phyloP scores from a whole-genome alignment of 2,113 vertebrate genomes.

The Tyrannus savana region DNA sequence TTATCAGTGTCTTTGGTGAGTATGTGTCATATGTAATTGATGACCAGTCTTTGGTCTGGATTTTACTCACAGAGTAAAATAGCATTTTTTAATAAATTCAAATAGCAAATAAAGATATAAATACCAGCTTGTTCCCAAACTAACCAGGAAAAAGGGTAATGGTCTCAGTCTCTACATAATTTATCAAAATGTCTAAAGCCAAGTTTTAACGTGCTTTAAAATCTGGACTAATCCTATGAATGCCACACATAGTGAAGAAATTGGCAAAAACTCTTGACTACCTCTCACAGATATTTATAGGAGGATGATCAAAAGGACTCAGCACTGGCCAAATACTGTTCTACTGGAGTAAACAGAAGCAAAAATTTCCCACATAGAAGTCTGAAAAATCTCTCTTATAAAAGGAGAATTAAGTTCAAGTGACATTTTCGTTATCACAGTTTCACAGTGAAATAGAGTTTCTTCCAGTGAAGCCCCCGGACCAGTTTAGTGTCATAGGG shows the following conservation, averaged over 20 bases:
- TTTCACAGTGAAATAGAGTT: not conserved
- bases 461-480: not conserved
- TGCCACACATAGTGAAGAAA: not conserved
- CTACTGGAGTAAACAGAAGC: not conserved
- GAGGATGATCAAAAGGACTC: not conserved
- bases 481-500: not conserved
- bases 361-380: not conserved
- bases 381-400: not conserved
- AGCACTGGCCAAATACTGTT: not conserved
- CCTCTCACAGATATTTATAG: not conserved
- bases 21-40: not conserved
- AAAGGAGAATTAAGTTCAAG: not conserved
- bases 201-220: not conserved
- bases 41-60: not conserved
- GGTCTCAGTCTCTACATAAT: not conserved
- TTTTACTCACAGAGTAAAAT: not conserved
- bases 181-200: not conserved
- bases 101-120: not conserved
- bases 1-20: not conserved
- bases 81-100: not conserved
- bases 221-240: not conserved
- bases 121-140: not conserved
- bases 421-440: not conserved
- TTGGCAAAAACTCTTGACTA: not conserved
- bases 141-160: not conserved